Conservation (phyloP, 2,113 vertebrate genomes). For the Myrmophylax atrothorax region DNA sequence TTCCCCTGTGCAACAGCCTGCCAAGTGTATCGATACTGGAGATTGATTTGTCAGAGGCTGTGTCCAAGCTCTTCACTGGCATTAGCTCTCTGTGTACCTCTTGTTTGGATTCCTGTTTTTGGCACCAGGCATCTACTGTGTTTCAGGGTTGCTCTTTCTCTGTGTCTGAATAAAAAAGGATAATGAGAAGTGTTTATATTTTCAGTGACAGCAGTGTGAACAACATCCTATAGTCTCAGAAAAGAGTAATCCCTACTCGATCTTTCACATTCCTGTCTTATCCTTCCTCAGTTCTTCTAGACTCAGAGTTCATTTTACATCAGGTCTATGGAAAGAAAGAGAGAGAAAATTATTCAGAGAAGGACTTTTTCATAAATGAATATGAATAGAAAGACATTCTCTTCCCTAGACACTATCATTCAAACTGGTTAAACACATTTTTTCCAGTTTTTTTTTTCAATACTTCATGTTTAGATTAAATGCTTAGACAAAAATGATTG, state of each 20-base stretch:
- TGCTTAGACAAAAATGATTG: constrained; percentile 7
- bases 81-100: background rate
- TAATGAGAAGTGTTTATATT: background rate
- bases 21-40: background rate
- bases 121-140: background rate
- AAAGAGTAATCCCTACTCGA: background rate
- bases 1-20: background rate
- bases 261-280: background rate
- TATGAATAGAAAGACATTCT: background rate
- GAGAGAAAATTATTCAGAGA: background rate
- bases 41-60: background rate
- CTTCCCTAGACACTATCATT: background rate
- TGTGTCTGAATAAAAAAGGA: background rate
- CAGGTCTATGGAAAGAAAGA: background rate
- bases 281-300: background rate
- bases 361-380: background rate
- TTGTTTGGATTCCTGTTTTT: background rate
- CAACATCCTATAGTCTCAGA: background rate
- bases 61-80: background rate
- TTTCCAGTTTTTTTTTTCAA: background rate
- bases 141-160: background rate
- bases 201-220: background rate
- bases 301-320: background rate
- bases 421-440: background rate
- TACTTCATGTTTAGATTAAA: constrained; percentile 4